Evolutionary conservation across 1,140 invertebrate species (phyloP), one percentile per base, ranked within the genome.

Genomic region (Bombus haemorrhoidalis): DNA sequence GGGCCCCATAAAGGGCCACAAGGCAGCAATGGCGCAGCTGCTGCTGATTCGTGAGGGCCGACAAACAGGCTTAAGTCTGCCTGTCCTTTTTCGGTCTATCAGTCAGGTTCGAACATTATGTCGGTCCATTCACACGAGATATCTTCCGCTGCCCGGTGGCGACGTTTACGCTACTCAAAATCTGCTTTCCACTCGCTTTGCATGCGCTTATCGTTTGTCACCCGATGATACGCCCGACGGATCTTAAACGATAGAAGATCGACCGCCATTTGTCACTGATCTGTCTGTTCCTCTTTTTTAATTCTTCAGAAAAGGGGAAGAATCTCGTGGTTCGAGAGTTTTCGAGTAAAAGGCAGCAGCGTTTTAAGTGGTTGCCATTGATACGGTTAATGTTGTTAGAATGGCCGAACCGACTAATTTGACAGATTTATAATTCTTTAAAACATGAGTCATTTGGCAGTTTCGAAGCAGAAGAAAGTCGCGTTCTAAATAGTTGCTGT

Each of bases 21-120:
- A 66, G 86, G 32, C 85, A 41, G 66, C 57, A 75, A 75, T 47
- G 85, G 87, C 89, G 88, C 91, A 92, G 92, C 92, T 92, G 90
- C 90, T 68, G 69, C 59, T 80, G 79, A 68, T 76, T 87, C 82
- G 89, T 90, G 83, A 90, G 90, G 90, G 85, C 89, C 87, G 90
- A 87, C 90, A 91, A 91, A 90, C 89, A 89, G 90, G 90, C 89
- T 90, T 88, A 86, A 90, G 81, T 81, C 15, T 83, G 76, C 86
- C 59, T 85, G 83, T 90, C 88, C 85, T 87, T 85, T 84, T 66
- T 90, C 83, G 82, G 75, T 89, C 90, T 88, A 90, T 90, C 85
- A 89, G 83, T 90, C 86, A 34, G 83, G 18, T 37, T 37, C 66
- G 77, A 85, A 85, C 83, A 47, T 85, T 71, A 72, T 72, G 87